A percentile compares a stretch with the other conserved stretches of the same genome.
phyloP scores from a whole-genome alignment of 2,797 vertebrate species.

The Carduelis carduelis region DNA sequence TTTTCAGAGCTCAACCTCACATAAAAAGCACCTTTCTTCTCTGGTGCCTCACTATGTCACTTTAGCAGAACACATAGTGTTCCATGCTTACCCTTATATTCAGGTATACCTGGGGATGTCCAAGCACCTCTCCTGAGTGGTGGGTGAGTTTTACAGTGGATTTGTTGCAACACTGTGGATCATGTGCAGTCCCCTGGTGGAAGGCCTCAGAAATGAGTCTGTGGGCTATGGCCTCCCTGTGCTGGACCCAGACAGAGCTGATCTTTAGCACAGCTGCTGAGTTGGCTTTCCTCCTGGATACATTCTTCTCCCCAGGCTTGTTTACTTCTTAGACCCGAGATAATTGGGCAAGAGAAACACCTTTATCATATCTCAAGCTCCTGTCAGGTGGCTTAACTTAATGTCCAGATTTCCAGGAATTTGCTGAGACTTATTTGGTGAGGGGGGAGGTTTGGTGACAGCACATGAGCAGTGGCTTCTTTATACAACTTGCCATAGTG shows the following conservation, averaged over 20 bases:
- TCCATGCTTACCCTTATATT: background rate
- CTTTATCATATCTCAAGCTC: background rate
- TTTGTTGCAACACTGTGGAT: background rate
- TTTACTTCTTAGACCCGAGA: background rate
- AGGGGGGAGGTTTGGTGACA: background rate
- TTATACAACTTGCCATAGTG: background rate
- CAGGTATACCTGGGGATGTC: background rate
- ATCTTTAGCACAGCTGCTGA: background rate
- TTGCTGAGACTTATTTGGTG: rapidly evolving
- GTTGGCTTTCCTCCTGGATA: background rate
- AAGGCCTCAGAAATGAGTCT: background rate
- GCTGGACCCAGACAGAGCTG: background rate
- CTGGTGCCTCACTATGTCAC: background rate
- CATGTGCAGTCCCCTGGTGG: too few relatives aligned
- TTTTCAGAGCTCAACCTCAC: background rate
- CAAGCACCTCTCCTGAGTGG: background rate
- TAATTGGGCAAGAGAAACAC: background rate
- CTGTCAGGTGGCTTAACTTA: rapidly evolving
- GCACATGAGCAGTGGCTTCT: background rate
- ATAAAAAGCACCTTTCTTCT: background rate
- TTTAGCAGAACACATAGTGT: background rate
- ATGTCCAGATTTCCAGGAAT: background rate
- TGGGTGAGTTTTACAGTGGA: background rate
- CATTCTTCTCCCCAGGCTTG: background rate
- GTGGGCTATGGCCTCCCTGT: background rate